Evolutionary conservation across 2,888 invertebrate species (phyloP).

Genomic region (Phortica magna): DNA sequence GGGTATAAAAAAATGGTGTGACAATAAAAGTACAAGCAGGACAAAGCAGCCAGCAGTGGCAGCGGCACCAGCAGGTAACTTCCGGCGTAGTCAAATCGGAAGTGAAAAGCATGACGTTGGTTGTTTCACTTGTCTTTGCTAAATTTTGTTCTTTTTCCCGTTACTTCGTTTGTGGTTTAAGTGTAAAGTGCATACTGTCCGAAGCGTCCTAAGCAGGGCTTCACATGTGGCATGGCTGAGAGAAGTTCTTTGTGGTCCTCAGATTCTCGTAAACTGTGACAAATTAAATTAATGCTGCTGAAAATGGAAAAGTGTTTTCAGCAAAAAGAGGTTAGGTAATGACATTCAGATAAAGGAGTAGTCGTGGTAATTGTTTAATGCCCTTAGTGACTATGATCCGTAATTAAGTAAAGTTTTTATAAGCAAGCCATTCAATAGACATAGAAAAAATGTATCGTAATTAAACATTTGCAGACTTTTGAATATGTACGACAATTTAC

Average conservation of each 20-base stretch:
- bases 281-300: constrained; percentile 70
- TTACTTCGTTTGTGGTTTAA: constrained; percentile 62
- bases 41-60: constrained; percentile 34
- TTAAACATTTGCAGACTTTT: constrained; percentile 42
- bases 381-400: constrained; percentile 50
- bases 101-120: constrained; percentile 50
- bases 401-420: constrained; percentile 40
- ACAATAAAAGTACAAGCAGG: constrained; percentile 5
- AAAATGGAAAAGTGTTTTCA: constrained; percentile 60
- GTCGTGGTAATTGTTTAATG: constrained; percentile 72
- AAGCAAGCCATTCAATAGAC: neutral
- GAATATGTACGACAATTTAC: constrained; percentile 58
- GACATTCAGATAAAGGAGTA: constrained; percentile 34
- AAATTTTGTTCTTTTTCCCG: constrained; percentile 41
- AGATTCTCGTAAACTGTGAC: constrained; percentile 67
- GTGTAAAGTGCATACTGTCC: constrained; percentile 57
- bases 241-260: constrained; percentile 16
- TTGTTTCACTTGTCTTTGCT: constrained; percentile 32
- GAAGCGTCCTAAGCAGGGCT: neutral
- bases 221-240: constrained; percentile 19
- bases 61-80: constrained; percentile 72
- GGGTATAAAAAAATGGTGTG: neutral
- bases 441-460: neutral
- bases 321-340: neutral
- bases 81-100: constrained; percentile 71